phyloP scores from a whole-genome alignment of 2,113 vertebrate genomes.

The Tetrax tetrax region DNA sequence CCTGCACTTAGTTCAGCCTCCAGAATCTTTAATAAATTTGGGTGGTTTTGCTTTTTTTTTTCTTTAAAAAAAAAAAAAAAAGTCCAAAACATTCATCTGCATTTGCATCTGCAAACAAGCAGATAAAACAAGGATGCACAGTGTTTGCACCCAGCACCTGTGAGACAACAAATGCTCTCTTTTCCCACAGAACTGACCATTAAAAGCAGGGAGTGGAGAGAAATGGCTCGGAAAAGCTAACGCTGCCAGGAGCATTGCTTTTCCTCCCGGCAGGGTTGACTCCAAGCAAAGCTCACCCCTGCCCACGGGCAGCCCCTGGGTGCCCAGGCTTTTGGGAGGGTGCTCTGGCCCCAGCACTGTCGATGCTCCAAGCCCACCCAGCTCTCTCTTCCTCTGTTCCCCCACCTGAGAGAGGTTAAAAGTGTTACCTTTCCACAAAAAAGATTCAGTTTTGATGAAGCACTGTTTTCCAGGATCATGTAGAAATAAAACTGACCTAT shows the following conservation, averaged over 20 bases:
- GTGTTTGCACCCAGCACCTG: background rate
- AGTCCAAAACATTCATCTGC: background rate
- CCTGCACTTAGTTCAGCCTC: background rate
- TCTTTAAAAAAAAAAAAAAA: background rate
- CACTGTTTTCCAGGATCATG: background rate
- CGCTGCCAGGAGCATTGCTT: accelerated
- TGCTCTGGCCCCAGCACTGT: accelerated
- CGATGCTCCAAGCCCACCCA: background rate
- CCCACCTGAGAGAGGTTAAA: background rate
- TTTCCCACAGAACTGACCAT: background rate
- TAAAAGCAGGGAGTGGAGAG: background rate
- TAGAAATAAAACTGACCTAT: background rate
- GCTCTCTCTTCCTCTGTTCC: accelerated
- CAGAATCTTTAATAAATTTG: background rate
- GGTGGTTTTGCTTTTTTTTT: no score
- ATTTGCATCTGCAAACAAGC: background rate
- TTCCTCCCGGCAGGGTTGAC: background rate
- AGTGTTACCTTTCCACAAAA: background rate
- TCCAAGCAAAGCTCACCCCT: background rate
- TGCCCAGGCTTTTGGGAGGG: background rate
- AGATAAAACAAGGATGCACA: background rate
- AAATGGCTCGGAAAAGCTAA: background rate
- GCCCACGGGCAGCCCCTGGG: background rate
- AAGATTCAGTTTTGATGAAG: background rate
- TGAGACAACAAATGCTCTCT: background rate